Percentiles rank a stretch among this genome's conserved stretches.
Evolutionary conservation across 2,113 vertebrate species (phyloP).

Genomic region (Erpornis zantholeuca): DNA sequence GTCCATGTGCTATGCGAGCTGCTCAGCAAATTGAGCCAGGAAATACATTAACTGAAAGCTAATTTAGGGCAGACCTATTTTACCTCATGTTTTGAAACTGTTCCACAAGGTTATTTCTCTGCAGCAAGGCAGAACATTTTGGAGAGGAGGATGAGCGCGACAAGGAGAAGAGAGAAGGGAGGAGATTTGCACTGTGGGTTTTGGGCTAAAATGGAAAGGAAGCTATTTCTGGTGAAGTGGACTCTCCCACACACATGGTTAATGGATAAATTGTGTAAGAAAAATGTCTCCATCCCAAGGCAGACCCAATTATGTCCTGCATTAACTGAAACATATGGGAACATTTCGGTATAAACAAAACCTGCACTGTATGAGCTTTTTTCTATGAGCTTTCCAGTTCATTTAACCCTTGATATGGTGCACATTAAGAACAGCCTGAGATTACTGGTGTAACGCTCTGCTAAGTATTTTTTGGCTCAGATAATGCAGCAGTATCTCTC

Average conservation of each 20-base stretch:
- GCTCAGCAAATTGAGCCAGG: slow-evolving; percentile 18
- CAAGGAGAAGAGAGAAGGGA: not conserved
- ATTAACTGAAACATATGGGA: slow-evolving; percentile 60
- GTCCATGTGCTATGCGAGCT: not conserved
- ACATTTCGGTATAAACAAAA: slow-evolving; percentile 61
- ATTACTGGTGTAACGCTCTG: not conserved
- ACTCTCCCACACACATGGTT: slow-evolving; percentile 2
- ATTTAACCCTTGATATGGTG: slow-evolving; percentile 56
- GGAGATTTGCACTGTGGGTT: not conserved
- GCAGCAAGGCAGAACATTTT: not conserved
- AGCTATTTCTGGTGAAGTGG: slow-evolving; percentile 13
- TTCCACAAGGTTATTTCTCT: slow-evolving; percentile 1
- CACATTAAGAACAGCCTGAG: not conserved
- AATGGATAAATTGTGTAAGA: slow-evolving; percentile 38
- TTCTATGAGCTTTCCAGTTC: slow-evolving; percentile 36
- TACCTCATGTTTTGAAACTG: slow-evolving; percentile 12
- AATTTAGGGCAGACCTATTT: slow-evolving; percentile 24
- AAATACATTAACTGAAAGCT: slow-evolving; percentile 28
- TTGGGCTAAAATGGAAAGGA: slow-evolving; percentile 6
- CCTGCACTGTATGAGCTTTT: slow-evolving; percentile 36
- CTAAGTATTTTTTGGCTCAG: not conserved
- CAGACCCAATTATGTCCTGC: slow-evolving; percentile 51
- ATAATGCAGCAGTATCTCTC: not conserved
- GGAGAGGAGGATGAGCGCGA: not conserved
- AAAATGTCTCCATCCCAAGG: slow-evolving; percentile 37